Conservation (phyloP, 1,140 invertebrate genomes). For the Papilio xuthus region DNA sequence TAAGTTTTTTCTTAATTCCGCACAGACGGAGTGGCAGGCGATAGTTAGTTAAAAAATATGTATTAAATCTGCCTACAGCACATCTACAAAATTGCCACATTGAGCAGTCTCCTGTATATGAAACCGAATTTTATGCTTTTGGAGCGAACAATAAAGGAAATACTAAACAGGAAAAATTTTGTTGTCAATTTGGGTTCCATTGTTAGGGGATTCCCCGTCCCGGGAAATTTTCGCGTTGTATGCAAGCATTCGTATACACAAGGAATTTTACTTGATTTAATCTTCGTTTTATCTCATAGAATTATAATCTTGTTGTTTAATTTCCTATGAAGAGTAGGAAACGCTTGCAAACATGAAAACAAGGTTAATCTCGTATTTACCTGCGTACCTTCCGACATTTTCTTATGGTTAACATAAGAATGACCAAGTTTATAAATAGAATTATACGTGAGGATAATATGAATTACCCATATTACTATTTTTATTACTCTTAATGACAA, state of each 20-base stretch:
- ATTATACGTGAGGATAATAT: not conserved
- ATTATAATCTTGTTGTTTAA: not conserved
- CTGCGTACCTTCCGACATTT: slow-evolving; percentile 9
- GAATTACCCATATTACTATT: not conserved
- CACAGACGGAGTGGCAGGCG: no score
- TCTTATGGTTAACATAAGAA: slow-evolving; percentile 12
- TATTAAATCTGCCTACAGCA: no score
- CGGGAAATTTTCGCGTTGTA: not conserved
- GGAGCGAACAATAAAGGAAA: not conserved
- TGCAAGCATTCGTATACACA: not conserved
- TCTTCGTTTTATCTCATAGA: not conserved
- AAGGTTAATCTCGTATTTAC: slow-evolving; percentile 21
- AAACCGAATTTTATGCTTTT: no score
- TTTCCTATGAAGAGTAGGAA: slow-evolving; percentile 15
- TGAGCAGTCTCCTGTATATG: no score
- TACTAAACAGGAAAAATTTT: not conserved
- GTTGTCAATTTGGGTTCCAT: not conserved
- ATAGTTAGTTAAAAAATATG: no score
- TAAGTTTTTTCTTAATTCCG: no score
- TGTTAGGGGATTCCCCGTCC: not conserved
- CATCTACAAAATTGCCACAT: no score
- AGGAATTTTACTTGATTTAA: not conserved
- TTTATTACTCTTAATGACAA: not conserved
- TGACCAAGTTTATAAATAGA: slow-evolving; percentile 16
- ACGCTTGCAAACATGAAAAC: slow-evolving; percentile 10